These are phyloP conservation scores for Xenentodon cancila DNA, from an alignment of 2,797 vertebrate genomes.

Conservation along the genomic window DNA sequence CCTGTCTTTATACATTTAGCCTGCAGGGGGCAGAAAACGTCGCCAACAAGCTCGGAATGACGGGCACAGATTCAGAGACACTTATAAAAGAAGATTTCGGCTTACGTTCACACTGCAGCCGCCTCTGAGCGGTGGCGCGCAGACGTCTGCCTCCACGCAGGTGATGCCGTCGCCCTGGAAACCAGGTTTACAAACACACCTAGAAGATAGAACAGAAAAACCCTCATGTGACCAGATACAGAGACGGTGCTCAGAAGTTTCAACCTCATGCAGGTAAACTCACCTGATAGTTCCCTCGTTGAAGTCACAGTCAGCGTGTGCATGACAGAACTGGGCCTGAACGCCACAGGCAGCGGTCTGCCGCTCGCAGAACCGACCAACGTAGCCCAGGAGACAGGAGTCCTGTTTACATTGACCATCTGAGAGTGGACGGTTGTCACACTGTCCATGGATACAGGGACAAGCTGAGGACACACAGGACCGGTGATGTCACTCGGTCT, in stretches of 20 bases:
- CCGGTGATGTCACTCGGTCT: background rate
- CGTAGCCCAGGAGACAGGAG: slow-evolving; percentile 82
- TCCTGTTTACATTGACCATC: slow-evolving; percentile 83
- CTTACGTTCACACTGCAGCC: slow-evolving; percentile 86
- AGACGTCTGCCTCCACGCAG: slow-evolving; percentile 87
- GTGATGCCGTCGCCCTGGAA: slow-evolving; percentile 88
- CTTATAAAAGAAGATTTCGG: background rate
- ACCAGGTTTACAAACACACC: slow-evolving; percentile 91
- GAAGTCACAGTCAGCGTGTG: slow-evolving; percentile 87
- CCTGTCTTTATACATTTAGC: slow-evolving; percentile 86
- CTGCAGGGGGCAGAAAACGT: slow-evolving; percentile 67
- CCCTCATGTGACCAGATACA: background rate
- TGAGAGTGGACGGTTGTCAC: slow-evolving; percentile 85
- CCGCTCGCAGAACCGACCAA: slow-evolving; percentile 85
- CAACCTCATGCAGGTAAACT: slow-evolving; percentile 4
- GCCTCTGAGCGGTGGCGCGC: slow-evolving; percentile 72
- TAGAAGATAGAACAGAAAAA: slow-evolving; percentile 41
- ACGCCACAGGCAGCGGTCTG: slow-evolving; percentile 77
- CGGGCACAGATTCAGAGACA: too few species aligned
- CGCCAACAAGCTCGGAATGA: background rate
- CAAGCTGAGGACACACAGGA: slow-evolving; percentile 80
- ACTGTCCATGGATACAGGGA: slow-evolving; percentile 85
- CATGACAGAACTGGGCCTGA: slow-evolving; percentile 83
- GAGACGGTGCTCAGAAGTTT: background rate
- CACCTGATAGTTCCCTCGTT: slow-evolving; percentile 78